Evolutionary conservation across 2,888 invertebrate species (phyloP), one percentile per base, ranked within the genome.

Genomic region (Autographa pulchrina): DNA sequence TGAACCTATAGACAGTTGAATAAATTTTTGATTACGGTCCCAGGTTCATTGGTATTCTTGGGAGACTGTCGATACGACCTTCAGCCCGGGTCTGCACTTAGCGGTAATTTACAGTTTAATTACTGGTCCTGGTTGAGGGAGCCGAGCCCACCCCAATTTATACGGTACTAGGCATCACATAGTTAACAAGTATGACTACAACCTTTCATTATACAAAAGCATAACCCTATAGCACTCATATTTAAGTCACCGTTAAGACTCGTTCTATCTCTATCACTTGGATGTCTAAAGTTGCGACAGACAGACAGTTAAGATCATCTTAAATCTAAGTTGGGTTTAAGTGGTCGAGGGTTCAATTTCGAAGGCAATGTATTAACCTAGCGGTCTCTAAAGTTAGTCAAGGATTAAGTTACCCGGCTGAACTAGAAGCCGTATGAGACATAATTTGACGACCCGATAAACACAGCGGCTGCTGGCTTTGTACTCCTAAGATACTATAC

Each of bases 81-180:
- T 92, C 90, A 88, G 87, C 76, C 88, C 85, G 91, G 91, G 90
- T 90, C 89, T 91, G 90, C 92, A 93, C 93, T 94, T 93, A 92
- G 91, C 88, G 88, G 90, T 93, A 94, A 94, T 94, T 94, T 93
- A 94, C 94, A 93, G 93, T 93, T 94, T 94, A 94, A 94, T 94
- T 94, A 94, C 93, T 90, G 89, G 87, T 86, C 86, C 87, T 86
- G 71, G 68, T 77, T 62, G 77, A 87, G 82, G 81, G 74, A 82
- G 78, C 78, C 84, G 85, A 80, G 79, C 83, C 78, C 71, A 82
- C 78, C 81, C 83, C 70, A 81, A 89, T 88, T 89, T 88, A 89
- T 88, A 74, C 74, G 78, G 69, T 72, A 70, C 75, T 82, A 72
- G 61, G 54, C 75, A 75, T 80, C 71, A 75, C 77, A 81, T 81